Evolutionary conservation across 2,888 invertebrate species (phyloP).

Genomic region (Onchidella celtica): DNA sequence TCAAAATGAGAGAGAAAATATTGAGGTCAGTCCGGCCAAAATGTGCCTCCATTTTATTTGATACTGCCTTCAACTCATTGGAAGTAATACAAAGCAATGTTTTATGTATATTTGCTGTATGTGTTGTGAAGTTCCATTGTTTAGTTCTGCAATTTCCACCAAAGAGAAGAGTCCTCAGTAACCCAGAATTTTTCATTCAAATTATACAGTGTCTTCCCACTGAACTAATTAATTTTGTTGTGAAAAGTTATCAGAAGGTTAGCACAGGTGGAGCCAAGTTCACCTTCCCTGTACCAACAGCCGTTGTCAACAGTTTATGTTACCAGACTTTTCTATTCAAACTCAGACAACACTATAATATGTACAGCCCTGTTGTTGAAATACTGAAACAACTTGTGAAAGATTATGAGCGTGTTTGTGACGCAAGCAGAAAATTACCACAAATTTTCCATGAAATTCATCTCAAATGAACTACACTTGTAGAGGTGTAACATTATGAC

Average conservation of each 20-base stretch:
- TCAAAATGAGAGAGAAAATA: slow-evolving; percentile 1
- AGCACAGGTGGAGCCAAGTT: background rate
- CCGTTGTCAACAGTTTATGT: slow-evolving; percentile 5
- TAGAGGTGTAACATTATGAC: too few species aligned
- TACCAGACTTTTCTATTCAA: slow-evolving; percentile 28
- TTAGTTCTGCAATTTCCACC: slow-evolving; percentile 42
- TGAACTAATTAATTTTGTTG: slow-evolving; percentile 61
- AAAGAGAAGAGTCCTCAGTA: slow-evolving; percentile 33
- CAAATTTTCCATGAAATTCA: too few species aligned
- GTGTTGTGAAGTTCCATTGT: slow-evolving; percentile 45
- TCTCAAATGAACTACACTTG: too few species aligned
- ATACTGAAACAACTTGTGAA: background rate
- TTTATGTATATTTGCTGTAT: slow-evolving; percentile 35
- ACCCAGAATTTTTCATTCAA: slow-evolving; percentile 49
- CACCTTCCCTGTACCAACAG: background rate
- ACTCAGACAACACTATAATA: background rate
- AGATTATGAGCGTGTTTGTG: too few species aligned
- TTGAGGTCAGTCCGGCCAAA: slow-evolving; percentile 13
- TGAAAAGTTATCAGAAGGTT: slow-evolving; percentile 57
- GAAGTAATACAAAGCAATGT: slow-evolving; percentile 46
- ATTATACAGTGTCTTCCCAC: slow-evolving; percentile 67
- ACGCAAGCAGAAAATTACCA: too few species aligned
- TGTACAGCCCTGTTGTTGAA: slow-evolving; percentile 25
- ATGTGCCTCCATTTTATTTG: slow-evolving; percentile 26
- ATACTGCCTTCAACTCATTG: slow-evolving; percentile 54